A percentile compares a stretch with the other conserved stretches of the same genome.
These are phyloP conservation scores for Zoanthus sansibaricus DNA, from an alignment of 92 coral and sea anemone genomes.

Conservation along the genomic window DNA sequence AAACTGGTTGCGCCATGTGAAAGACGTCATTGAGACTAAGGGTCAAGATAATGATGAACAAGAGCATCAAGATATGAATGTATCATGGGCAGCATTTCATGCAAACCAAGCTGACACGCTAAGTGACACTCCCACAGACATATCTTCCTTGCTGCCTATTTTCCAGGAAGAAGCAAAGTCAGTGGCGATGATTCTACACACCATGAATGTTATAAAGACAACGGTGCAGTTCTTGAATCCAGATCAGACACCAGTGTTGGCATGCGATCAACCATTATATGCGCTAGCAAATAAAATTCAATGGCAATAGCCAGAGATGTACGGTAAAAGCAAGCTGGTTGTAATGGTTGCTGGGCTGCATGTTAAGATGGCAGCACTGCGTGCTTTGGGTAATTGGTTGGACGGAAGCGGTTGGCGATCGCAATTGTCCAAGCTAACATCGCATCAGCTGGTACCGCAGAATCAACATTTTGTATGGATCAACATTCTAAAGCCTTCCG, in stretches of 20 bases:
- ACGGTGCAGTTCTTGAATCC: constrained; percentile 31
- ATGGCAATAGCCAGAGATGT: constrained; percentile 48
- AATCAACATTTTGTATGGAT: not conserved
- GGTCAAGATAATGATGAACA: not conserved
- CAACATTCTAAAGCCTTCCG: not conserved
- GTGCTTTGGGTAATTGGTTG: constrained; percentile 47
- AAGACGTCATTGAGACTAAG: not conserved
- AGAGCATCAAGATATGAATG: not conserved
- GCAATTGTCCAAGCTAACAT: constrained; percentile 33
- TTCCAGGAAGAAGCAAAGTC: constrained; percentile 29
- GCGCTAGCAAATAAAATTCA: constrained; percentile 44
- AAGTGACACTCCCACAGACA: not conserved
- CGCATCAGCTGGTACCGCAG: constrained; percentile 40
- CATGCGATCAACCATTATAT: constrained; percentile 42
- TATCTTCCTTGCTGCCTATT: constrained; percentile 18
- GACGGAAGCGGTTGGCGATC: constrained; percentile 9
- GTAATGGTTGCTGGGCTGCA: constrained; percentile 50
- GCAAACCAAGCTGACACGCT: not conserved
- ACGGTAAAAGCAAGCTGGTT: constrained; percentile 31
- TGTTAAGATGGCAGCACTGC: constrained; percentile 50
- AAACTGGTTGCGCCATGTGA: constrained; percentile 18
- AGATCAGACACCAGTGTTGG: constrained; percentile 47
- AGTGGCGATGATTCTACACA: constrained; percentile 7
- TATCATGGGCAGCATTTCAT: constrained; percentile 5
- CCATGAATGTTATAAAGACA: constrained; percentile 25